Percentiles rank a stretch among this genome's conserved stretches.
Conservation (phyloP, 2,113 vertebrate species). For the Sturnira hondurensis region DNA sequence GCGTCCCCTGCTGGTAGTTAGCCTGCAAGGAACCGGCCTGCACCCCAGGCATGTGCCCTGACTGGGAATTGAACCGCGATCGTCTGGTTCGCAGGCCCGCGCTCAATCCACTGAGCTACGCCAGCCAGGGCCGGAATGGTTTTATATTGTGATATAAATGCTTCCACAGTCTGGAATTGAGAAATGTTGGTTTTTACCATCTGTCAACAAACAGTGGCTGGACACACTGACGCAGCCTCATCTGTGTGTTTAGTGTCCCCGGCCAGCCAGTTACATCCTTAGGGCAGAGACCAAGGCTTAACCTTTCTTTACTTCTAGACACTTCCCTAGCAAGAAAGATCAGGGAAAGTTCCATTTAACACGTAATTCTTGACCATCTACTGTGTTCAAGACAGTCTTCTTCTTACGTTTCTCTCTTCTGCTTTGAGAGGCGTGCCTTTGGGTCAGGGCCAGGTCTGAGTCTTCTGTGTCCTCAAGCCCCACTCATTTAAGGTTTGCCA, state of each 20-base stretch:
- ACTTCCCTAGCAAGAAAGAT: neutral
- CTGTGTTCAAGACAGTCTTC: neutral
- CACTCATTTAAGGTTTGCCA: neutral
- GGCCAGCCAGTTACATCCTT: neutral
- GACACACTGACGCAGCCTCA: neutral
- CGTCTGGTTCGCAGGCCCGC: too few species aligned
- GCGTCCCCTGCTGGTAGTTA: too few species aligned
- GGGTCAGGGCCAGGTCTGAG: neutral
- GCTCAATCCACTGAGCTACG: too few species aligned
- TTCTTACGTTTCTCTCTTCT: neutral
- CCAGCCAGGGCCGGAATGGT: too few species aligned
- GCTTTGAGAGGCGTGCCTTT: neutral
- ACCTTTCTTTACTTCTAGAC: neutral
- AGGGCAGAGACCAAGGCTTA: neutral
- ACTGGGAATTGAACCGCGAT: too few species aligned
- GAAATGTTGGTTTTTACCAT: constrained; percentile 32
- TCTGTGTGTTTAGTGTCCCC: neutral
- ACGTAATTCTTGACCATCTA: neutral
- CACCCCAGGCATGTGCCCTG: too few species aligned
- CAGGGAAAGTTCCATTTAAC: neutral
- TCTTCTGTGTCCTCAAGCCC: neutral
- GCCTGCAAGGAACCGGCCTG: too few species aligned
- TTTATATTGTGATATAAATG: neutral
- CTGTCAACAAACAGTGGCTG: neutral
- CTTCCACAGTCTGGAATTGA: constrained; percentile 23